phyloP scores from a whole-genome alignment of 2,888 invertebrate genomes.

The Lasioglossum lativentre region DNA sequence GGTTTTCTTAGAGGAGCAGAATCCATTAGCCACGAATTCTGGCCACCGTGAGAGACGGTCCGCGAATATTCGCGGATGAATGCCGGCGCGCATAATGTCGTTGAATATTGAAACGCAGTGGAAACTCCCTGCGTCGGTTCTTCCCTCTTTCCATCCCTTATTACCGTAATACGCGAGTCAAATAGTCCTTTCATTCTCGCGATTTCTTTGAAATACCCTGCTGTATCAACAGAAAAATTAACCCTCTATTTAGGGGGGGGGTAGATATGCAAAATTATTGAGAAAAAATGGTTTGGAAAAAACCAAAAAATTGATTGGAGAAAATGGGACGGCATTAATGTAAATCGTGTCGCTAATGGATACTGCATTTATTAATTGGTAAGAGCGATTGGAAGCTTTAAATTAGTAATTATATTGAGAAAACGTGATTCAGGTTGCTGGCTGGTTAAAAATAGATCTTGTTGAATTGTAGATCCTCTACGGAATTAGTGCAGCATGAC shows the following conservation, averaged over 20 bases:
- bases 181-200: not conserved
- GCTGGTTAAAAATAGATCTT: too few species aligned
- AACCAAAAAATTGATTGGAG: too few species aligned
- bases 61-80: not conserved
- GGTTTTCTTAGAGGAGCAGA: too few species aligned
- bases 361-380: not conserved
- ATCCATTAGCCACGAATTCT: too few species aligned
- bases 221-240: not conserved
- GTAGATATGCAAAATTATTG: not conserved
- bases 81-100: constrained; percentile 23
- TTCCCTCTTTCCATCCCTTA: too few species aligned
- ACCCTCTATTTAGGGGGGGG: not conserved
- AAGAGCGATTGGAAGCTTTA: not conserved
- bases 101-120: too few species aligned
- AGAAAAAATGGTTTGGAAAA: not conserved
- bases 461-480: too few species aligned
- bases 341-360: not conserved
- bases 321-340: not conserved
- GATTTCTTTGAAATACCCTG: not conserved
- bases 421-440: too few species aligned
- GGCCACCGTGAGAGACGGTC: not conserved
- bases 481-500: too few species aligned
- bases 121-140: too few species aligned
- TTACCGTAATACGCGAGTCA: not conserved
- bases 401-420: not conserved